Base-by-base conservation (phyloP, 1,140 invertebrate genomes). In the Drosophila nikananu region DNA sequence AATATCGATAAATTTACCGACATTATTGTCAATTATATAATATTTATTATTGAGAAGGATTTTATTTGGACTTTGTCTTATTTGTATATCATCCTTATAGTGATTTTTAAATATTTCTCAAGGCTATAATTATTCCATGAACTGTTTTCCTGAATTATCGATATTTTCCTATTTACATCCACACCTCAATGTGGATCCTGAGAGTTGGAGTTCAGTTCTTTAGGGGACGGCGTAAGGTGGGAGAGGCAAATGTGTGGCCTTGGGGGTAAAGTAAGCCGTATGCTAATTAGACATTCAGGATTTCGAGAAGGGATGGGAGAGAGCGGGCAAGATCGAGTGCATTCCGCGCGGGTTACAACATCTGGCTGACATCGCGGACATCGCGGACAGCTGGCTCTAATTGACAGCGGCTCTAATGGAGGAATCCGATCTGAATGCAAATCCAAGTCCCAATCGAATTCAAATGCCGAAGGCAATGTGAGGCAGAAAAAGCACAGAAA, bases 401-500 rank as follows among this genome's bases (percentile, higher is more conserved):
- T 71, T 71, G 67, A 71, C 67, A 71, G 63, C 64, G 39, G 67
- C 49, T 67, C 67, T 71, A 71, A 71, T 71, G 67, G 67, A 67
- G 32, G 67, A 71, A 68, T 68, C 67, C 67, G 66, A 71, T 71
- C 30, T 66, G 32, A 42, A 42, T 44, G 23, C 39, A 13, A 37
- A 39, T 55, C n/a, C 35, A 30, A 41, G n/a, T 64, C 35, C 48
- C 39, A 58, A 58, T 58, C 55, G 15, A 25, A 37, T 12, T 21
- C 62, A 23, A 23, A 25, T 25, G 52, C n/a, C 51, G 2, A 30
- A 58, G 37, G 49, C 63, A 41, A 54, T 21, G 21, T 13, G 49
- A 12, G 6, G 39, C 13, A 39, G n/a, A 54, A 55, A 68, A 46
- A n/a, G 35, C 48, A 13, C 12, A n/a, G 48, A 17, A 68, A 71